A percentile compares a stretch with the other conserved stretches of the same genome.
These are phyloP conservation scores for Polyommatus iphigenia DNA, from an alignment of 2,888 invertebrate genomes.

Conservation along the genomic window DNA sequence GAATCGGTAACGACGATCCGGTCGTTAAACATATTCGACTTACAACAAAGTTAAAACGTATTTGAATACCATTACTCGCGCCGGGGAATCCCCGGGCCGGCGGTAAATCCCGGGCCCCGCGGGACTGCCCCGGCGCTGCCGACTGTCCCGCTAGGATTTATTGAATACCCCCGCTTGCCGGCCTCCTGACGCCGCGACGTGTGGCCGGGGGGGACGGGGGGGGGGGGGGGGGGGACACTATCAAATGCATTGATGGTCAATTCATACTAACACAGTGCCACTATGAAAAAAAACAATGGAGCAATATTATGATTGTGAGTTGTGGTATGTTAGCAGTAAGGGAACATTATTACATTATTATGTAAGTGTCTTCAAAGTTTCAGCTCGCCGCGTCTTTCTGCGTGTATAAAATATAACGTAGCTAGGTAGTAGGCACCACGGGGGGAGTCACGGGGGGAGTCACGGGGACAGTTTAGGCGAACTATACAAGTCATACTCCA, in stretches of 20 bases:
- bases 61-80: slow-evolving; percentile 7
- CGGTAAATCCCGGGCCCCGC: slow-evolving; percentile 16
- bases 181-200: not conserved
- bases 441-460: no score
- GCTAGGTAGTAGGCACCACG: no score
- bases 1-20: not conserved
- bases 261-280: not conserved
- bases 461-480: not conserved
- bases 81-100: not conserved
- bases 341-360: no score
- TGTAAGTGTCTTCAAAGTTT: no score
- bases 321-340: no score
- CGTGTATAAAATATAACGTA: no score
- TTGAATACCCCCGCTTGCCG: not conserved
- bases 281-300: not conserved
- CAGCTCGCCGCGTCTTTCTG: no score
- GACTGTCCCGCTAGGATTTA: not conserved
- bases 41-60: not conserved
- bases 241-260: slow-evolving; percentile 4
- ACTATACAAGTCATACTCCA: not conserved
- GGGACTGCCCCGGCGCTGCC: slow-evolving; percentile 16
- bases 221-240: no score
- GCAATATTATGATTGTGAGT: not conserved
- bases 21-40: not conserved
- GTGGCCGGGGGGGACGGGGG: no score